Percentiles rank a stretch among this genome's conserved stretches.
Conservation (phyloP, 2,888 invertebrate species). For the Oscheius onirici region DNA sequence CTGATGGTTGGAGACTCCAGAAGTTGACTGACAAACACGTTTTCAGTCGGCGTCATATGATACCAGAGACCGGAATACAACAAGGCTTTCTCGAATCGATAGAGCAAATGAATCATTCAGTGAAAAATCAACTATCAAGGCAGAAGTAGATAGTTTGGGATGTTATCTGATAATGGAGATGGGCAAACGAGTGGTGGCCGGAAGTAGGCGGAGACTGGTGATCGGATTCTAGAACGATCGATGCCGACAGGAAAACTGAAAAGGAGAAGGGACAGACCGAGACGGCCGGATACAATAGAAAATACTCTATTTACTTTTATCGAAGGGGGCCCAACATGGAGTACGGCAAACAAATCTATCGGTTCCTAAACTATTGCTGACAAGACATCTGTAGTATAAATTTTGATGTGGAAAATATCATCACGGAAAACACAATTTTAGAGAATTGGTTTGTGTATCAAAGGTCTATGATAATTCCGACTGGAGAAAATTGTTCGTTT, state of each 20-base stretch:
- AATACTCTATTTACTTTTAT: too few relatives aligned
- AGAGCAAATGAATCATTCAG: background rate
- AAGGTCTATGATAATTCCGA: too few relatives aligned
- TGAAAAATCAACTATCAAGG: background rate
- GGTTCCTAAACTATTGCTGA: too few relatives aligned
- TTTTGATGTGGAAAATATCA: too few relatives aligned
- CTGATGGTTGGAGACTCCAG: too few relatives aligned
- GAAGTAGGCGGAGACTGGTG: slow-evolving; percentile 1
- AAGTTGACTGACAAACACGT: background rate
- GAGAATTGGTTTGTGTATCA: too few relatives aligned
- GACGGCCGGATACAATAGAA: too few relatives aligned
- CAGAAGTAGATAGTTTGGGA: background rate
- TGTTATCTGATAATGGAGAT: background rate
- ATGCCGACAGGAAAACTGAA: slow-evolving; percentile 8
- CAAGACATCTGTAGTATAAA: background rate
- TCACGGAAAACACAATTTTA: too few relatives aligned
- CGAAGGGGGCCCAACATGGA: too few relatives aligned
- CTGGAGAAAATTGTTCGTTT: too few relatives aligned
- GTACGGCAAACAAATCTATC: too few relatives aligned
- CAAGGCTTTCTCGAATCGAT: background rate
- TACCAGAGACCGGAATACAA: background rate
- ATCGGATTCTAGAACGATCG: background rate
- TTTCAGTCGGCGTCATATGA: background rate
- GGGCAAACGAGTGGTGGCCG: background rate
- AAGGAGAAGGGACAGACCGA: background rate